Evolutionary conservation across 2,888 invertebrate genomes (phyloP), one percentile per base, ranked within the genome.

Genomic region (Protophormia terraenovae): DNA sequence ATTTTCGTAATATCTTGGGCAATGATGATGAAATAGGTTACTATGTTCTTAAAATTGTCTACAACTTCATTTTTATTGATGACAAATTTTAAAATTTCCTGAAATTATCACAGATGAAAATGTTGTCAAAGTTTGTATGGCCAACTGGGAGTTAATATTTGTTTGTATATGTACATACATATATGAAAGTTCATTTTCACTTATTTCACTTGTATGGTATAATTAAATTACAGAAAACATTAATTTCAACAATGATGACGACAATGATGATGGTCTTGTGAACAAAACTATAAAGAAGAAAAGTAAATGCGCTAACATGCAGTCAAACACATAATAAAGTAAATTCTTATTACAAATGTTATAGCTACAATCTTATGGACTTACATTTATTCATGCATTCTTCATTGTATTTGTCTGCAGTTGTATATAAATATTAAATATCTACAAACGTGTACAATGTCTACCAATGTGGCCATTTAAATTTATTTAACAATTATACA

Each of bases 151-250:
- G 22, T 62, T 35, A 38, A 6, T 35, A 19, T 60, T 60, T 62
- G 62, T 38, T 35, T 62, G 53, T 6, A 14, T 5, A 12, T 53
- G 24, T 53, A 7, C 10, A 22, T 22, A 16, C 4, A 16, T 2
- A 10, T 35, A 60, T 19, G 62, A 2, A 35, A 8, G 35, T 8
- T 1, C 10, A 2, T 0, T 24, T 22, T 38, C n/a, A n/a, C n/a
- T n/a, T 47, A 19, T 47, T 19, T 47, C 16, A 47, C 8, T 64
- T 38, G 4, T n/a, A 24, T 41, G 7, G 24, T 64, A 64, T 64
- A 64, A 64, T 64, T 64, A 41, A 64, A 64, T 64, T 64, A 64
- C 64, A 41, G 22, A 64, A 41, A 64, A 64, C 41, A 64, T 64
- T 64, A 41, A 64, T 24, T 64, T 64, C n/a, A 24, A 41, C 64